A percentile compares a stretch with the other conserved stretches of the same genome.
phyloP scores from a whole-genome alignment of 92 coral and sea anemone species.

The Epizoanthus stellaris region DNA sequence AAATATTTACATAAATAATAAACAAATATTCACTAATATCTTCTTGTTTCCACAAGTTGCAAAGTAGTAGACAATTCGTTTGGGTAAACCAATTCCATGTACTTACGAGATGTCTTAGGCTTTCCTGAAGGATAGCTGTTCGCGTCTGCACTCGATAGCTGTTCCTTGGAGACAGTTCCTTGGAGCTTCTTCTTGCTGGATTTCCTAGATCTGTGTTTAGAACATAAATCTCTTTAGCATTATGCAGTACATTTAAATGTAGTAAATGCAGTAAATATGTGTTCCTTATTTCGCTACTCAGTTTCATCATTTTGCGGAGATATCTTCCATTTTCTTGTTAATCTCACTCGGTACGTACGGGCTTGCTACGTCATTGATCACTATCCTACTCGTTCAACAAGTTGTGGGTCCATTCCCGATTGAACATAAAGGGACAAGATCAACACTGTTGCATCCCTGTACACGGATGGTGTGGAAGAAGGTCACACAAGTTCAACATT shows the following conservation, averaged over 20 bases:
- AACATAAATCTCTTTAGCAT: constrained; percentile 38
- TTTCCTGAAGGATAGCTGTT: constrained; percentile 25
- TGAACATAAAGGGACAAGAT: too few relatives aligned
- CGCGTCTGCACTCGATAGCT: background rate
- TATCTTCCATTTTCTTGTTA: too few relatives aligned
- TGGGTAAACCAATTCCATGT: background rate
- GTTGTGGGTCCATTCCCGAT: too few relatives aligned
- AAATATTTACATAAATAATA: background rate
- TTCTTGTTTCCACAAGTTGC: background rate
- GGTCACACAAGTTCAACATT: too few relatives aligned
- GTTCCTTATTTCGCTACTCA: too few relatives aligned
- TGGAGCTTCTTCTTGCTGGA: constrained; percentile 41
- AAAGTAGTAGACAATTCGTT: background rate
- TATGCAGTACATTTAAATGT: background rate
- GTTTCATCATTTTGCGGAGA: too few relatives aligned
- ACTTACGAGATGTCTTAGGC: constrained; percentile 40
- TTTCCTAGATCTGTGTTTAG: constrained; percentile 52
- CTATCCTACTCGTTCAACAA: too few relatives aligned
- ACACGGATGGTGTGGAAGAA: too few relatives aligned
- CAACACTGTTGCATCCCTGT: too few relatives aligned
- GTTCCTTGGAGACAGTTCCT: background rate
- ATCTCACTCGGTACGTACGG: too few relatives aligned
- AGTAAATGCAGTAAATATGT: background rate
- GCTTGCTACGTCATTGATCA: too few relatives aligned
- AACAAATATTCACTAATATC: background rate